Base-by-base conservation (phyloP, 2,888 invertebrate genomes). In the Coleophora deauratella region DNA sequence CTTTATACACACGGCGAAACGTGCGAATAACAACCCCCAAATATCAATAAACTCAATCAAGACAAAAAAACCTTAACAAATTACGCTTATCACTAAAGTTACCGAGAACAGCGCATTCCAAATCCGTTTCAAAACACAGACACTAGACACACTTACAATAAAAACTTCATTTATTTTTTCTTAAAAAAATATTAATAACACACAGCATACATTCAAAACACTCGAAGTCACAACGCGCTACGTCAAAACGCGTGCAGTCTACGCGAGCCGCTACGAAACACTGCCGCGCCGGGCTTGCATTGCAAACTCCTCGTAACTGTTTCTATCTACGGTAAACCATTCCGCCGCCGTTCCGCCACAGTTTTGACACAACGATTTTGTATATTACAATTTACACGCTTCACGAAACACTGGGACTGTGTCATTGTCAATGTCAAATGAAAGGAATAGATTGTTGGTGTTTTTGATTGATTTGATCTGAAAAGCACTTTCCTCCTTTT, bases 241-340 rank as follows among this genome's bases (percentile, higher is more conserved):
- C 72, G 68, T 48, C 74, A 76, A 70, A 71, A 76, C 61, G 65
- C 79, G 80, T 61, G 72, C 66, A 64, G 58, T 59, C 79, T 73
- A 79, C 80, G 73, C 81, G 79, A 59, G 74, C 77, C 59, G 62
- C 68, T 60, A 58, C 78, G 81, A 77, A 80, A 80, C 73, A 84
- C 84, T 85, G 81, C 62, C 78, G 74, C 66, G 63, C 54, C 30
- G 39, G 21, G 38, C 32, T 27, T 14, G 21, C 6, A 21, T 21
- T 21, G 21, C 21, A 38, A 33, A 35, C 42, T 44, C 3, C 21
- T 59, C 61, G 57, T 67, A n/a, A 61, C 62, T 65, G 65, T 78
- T 77, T 75, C 79, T 21, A 21, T 6, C 21, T 21, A 21, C 21
- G 21, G 21, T 21, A 4, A 21, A 21, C 21, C 21, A 6, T 21